Conservation (phyloP, 2,888 invertebrate genomes). For the Ptychoptera albimana region DNA sequence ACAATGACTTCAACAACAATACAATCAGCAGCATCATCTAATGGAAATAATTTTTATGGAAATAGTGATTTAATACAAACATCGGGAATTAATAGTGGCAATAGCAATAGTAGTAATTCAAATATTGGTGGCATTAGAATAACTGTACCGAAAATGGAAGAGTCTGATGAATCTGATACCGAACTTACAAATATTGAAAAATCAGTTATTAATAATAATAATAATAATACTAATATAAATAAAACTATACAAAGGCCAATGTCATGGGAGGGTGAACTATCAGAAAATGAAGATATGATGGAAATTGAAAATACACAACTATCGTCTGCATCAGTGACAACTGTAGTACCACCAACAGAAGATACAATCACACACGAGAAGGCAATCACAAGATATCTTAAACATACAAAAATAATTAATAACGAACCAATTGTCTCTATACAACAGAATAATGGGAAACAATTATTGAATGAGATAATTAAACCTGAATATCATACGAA, state of each 20-base stretch:
- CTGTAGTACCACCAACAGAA: conserved; percentile 19
- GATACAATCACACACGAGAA: conserved; percentile 8
- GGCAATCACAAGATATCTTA: conserved; percentile 2
- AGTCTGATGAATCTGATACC: conserved; percentile 26
- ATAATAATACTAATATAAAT: conserved; percentile 18
- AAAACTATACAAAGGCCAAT: conserved; percentile 54
- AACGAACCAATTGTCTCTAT: not conserved
- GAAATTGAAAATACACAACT: conserved; percentile 20
- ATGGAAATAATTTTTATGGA: not conserved
- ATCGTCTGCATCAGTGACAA: conserved; percentile 18
- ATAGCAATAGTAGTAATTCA: conserved; percentile 9
- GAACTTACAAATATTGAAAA: conserved; percentile 29
- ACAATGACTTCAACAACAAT: not conserved
- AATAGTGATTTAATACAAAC: conserved; percentile 12
- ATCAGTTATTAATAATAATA: conserved; percentile 33
- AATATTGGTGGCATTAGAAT: conserved; percentile 16
- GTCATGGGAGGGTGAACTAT: conserved; percentile 90
- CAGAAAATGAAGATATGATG: conserved; percentile 60
- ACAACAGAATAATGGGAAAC: not conserved
- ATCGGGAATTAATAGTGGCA: conserved; percentile 16
- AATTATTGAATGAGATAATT: not conserved
- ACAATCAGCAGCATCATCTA: not conserved
- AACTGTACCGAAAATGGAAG: conserved; percentile 22
- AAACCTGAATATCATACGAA: conserved; percentile 1
- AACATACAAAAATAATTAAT: not conserved